phyloP scores from a whole-genome alignment of 2,888 invertebrate species.

The Xestia xanthographa region DNA sequence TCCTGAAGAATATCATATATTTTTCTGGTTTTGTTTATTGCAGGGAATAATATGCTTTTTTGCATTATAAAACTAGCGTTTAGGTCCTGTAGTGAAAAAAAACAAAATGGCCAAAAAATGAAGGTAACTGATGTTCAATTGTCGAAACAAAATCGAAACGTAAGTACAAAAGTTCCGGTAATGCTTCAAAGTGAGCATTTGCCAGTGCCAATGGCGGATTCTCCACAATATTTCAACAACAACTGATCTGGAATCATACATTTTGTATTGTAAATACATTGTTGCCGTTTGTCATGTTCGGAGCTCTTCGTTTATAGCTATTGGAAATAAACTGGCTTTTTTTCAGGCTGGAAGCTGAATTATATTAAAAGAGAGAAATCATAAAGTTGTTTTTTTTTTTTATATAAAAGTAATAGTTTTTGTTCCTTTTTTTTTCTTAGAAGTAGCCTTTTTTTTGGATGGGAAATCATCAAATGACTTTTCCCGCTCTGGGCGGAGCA shows the following conservation, averaged over 20 bases:
- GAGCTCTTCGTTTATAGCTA: conserved; percentile 27
- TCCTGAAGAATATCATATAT: too few species aligned
- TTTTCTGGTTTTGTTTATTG: too few species aligned
- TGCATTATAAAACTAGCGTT: too few species aligned
- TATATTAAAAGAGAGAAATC: neutral
- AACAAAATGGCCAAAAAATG: neutral
- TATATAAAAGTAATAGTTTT: neutral
- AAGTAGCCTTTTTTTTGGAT: too few species aligned
- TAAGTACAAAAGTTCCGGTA: conserved; percentile 22
- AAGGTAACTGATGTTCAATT: neutral
- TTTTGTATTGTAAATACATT: conserved; percentile 61
- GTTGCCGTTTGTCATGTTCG: conserved; percentile 51
- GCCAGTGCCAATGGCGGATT: conserved; percentile 45
- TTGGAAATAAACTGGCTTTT: conserved; percentile 33
- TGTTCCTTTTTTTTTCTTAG: too few species aligned
- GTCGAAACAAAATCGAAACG: conserved; percentile 6
- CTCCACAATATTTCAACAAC: conserved; percentile 57
- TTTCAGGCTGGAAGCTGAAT: conserved; percentile 24
- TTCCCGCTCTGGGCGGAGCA: too few species aligned
- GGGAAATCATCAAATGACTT: too few species aligned
- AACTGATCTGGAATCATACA: conserved; percentile 55
- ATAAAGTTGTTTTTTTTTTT: neutral
- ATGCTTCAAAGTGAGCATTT: conserved; percentile 45
- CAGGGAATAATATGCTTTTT: too few species aligned
- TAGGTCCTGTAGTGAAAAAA: too few species aligned